These are phyloP conservation scores for Acipenser ruthenus DNA, from an alignment of 2,797 vertebrate genomes.

Conservation along the genomic window DNA sequence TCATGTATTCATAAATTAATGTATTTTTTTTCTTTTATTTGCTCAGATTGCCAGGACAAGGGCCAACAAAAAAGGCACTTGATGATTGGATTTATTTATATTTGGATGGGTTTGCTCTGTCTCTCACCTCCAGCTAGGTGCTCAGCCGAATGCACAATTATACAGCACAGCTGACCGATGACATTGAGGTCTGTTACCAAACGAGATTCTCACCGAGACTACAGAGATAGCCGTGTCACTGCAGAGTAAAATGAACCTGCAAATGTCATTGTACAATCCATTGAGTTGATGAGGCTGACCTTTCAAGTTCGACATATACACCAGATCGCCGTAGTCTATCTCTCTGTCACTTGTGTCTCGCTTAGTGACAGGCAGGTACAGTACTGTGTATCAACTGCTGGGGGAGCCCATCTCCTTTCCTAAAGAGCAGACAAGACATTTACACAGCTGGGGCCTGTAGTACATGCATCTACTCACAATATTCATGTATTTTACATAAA, in stretches of 20 bases:
- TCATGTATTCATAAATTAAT: no score
- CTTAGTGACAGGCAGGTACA: not conserved
- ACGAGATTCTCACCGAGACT: not conserved
- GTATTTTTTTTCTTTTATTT: no score
- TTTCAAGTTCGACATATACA: not conserved
- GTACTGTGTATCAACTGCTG: not conserved
- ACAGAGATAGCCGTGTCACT: not conserved
- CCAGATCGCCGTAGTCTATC: not conserved
- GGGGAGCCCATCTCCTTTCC: not conserved
- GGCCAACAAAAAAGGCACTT: no score
- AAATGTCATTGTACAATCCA: not conserved
- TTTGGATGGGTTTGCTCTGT: not conserved
- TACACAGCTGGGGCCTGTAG: no score
- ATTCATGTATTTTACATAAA: no score
- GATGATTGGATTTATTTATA: not conserved
- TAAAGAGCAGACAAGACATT: no score
- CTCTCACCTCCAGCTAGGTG: not conserved
- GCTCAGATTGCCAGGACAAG: no score
- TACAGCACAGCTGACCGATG: not conserved
- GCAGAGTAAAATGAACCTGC: not conserved
- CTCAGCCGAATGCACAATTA: not conserved
- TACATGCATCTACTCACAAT: no score
- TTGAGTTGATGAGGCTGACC: not conserved
- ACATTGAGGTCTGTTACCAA: not conserved
- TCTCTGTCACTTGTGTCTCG: not conserved